Evolutionary conservation across 2,797 vertebrate species (phyloP).

Genomic region (Morus bassanus): DNA sequence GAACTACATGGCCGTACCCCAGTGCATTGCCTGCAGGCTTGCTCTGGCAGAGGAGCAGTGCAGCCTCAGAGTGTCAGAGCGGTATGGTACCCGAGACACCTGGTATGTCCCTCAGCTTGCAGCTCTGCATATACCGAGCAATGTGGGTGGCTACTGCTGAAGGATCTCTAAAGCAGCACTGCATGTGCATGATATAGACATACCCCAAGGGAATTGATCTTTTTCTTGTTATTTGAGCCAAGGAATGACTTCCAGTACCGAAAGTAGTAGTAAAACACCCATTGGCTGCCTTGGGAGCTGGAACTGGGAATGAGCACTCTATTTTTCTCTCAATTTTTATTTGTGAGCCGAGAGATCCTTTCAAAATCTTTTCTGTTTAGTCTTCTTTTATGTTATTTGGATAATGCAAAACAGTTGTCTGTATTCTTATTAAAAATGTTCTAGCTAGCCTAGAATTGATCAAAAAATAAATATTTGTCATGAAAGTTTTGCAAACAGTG

Average conservation of each 20-base stretch:
- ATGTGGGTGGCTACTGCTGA: background rate
- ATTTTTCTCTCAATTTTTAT: slow-evolving; percentile 27
- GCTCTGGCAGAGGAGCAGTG: background rate
- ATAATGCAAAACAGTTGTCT: slow-evolving; percentile 34
- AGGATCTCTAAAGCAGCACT: background rate
- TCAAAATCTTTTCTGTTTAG: slow-evolving; percentile 41
- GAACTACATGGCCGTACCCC: background rate
- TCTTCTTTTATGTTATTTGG: slow-evolving; percentile 26
- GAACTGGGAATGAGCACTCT: background rate
- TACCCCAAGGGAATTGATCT: background rate
- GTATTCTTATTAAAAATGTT: background rate
- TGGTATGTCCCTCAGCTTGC: accelerated
- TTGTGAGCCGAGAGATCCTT: slow-evolving; percentile 33
- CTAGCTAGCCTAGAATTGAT: background rate
- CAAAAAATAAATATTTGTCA: background rate
- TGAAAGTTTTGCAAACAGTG: background rate
- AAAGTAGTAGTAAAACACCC: slow-evolving; percentile 37
- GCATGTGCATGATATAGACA: background rate
- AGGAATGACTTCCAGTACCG: slow-evolving; percentile 25
- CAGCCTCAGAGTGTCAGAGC: accelerated
- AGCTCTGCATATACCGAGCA: accelerated
- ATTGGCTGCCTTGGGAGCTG: slow-evolving; percentile 31
- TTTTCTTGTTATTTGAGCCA: background rate
- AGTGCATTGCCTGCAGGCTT: background rate
- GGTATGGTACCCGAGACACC: accelerated